These are phyloP conservation scores for Trichopoda pennipes DNA, from an alignment of 2,888 invertebrate genomes.

Conservation along the genomic window DNA sequence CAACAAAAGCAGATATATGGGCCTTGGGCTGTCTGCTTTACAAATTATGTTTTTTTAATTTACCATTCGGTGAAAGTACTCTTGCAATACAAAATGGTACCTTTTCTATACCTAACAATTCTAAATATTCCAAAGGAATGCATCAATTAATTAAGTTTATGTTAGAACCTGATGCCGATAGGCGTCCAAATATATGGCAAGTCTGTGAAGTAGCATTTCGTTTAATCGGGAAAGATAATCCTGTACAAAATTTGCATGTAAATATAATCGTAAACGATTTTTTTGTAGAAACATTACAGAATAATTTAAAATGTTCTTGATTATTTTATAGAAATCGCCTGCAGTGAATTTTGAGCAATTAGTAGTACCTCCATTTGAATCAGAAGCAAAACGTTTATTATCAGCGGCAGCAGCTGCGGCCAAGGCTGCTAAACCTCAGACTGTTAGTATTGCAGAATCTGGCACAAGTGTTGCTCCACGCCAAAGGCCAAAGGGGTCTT, in stretches of 20 bases:
- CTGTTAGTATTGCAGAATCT: slow-evolving; percentile 82
- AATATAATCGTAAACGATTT: slow-evolving; percentile 73
- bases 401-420: slow-evolving; percentile 73
- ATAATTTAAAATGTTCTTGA: not conserved
- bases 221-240: slow-evolving; percentile 87
- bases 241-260: slow-evolving; percentile 90
- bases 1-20: slow-evolving; percentile 95
- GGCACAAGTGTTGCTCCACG: slow-evolving; percentile 92
- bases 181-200: slow-evolving; percentile 93
- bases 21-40: slow-evolving; percentile 94
- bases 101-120: slow-evolving; percentile 91
- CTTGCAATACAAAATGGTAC: slow-evolving; percentile 94
- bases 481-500: slow-evolving; percentile 88
- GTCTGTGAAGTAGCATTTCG: slow-evolving; percentile 88
- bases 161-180: slow-evolving; percentile 91
- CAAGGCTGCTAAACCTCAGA: slow-evolving; percentile 78
- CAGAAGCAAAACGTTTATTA: slow-evolving; percentile 84
- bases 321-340: slow-evolving; percentile 83
- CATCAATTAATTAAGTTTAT: slow-evolving; percentile 90
- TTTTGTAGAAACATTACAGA: too few relatives aligned
- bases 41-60: slow-evolving; percentile 92
- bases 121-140: slow-evolving; percentile 86
- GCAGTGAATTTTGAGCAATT: slow-evolving; percentile 85
- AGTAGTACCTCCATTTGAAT: slow-evolving; percentile 85
- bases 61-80: slow-evolving; percentile 96